phyloP scores from a whole-genome alignment of 2,888 invertebrate species.

The Arctia plantaginis region DNA sequence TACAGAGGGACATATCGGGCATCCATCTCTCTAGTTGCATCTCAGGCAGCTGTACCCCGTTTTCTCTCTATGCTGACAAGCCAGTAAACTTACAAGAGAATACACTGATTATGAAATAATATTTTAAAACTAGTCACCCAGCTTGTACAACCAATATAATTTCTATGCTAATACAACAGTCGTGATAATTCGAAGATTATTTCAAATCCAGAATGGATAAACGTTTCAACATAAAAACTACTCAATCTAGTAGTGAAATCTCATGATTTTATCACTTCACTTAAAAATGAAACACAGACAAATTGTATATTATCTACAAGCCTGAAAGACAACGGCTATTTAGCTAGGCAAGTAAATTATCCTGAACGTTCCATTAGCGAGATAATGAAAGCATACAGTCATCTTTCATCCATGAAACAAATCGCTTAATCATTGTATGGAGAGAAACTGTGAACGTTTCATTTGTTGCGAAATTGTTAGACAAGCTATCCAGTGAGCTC shows the following conservation, averaged over 20 bases:
- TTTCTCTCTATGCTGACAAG: no score
- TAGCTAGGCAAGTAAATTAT: constrained; percentile 5
- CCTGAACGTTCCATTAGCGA: constrained; percentile 15
- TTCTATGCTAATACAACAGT: no score
- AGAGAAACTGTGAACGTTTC: constrained; percentile 19
- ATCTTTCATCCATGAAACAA: constrained; percentile 23
- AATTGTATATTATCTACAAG: neutral
- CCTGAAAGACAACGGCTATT: neutral
- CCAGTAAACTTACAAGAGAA: no score
- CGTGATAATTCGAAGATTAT: neutral
- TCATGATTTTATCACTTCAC: neutral
- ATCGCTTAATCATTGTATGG: constrained; percentile 24
- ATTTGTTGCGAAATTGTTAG: constrained; percentile 22
- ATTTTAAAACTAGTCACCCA: no score
- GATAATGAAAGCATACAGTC: constrained; percentile 15
- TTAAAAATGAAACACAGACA: neutral
- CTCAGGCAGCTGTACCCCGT: no score
- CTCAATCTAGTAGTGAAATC: neutral
- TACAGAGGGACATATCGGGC: no score
- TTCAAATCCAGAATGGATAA: neutral
- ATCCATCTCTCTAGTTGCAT: no score
- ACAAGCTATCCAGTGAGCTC: constrained; percentile 26
- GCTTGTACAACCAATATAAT: no score
- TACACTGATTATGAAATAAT: no score
- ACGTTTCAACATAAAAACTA: neutral